These are phyloP conservation scores for Zosterops borbonicus DNA, from an alignment of 2,113 vertebrate species.

Conservation along the genomic window DNA sequence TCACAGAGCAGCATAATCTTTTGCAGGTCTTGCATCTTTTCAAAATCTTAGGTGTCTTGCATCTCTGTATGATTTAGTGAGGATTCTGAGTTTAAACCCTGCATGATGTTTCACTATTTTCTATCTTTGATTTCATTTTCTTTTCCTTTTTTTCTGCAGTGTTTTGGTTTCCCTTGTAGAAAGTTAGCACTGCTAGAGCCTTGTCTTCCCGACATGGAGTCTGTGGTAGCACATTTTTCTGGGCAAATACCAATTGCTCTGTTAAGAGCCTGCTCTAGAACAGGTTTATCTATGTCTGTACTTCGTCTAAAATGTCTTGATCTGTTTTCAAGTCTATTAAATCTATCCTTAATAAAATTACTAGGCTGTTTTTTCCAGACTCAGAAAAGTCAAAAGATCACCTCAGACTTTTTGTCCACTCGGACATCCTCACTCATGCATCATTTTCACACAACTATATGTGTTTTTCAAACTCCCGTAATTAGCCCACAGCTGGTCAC, in stretches of 20 bases:
- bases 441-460: not conserved
- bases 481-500: not conserved
- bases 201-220: rapidly evolving
- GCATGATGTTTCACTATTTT: not conserved
- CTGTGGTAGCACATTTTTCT: not conserved
- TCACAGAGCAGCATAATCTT: not conserved
- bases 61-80: not conserved
- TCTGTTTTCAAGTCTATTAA: not conserved
- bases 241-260: not conserved
- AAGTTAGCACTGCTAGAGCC: not conserved
- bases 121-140: not conserved
- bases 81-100: not conserved
- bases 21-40: not conserved
- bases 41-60: not conserved
- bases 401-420: not conserved
- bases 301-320: not conserved
- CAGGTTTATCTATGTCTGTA: not conserved
- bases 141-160: not conserved
- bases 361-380: not conserved
- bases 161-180: not conserved
- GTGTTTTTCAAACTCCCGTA: not conserved
- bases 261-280: not conserved
- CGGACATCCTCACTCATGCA: not conserved
- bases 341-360: not conserved
- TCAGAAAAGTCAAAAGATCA: not conserved